Evolutionary conservation across 92 coral and sea anemone species (phyloP), one percentile per base, ranked within the genome.

Genomic region (Phenganax marumi): DNA sequence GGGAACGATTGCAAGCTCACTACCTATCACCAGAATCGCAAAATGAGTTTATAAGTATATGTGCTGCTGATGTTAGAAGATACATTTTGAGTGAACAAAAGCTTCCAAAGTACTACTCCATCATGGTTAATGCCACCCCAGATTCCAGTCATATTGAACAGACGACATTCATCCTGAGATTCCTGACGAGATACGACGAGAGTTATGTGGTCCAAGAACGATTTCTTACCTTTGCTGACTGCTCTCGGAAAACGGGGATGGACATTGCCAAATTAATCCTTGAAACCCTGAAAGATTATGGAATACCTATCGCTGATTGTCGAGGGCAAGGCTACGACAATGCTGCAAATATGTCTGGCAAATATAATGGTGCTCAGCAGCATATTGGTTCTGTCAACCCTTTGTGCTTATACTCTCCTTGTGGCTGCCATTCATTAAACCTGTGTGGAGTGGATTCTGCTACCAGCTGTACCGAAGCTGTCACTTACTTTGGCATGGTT

Each of bases 391-490:
- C 63, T 19, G 21, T 56, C 63, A 56, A 56, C 63, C 6, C 63
- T 56, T 56, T 56, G 26, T 64, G 71, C 26, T 22, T 64, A 64
- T 64, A 64, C 71, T 64, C 71, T 22, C 71, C 71, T 64, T 64
- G 71, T 69, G 50, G 75, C 50, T 69, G 75, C 75, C 75, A 69
- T 69, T 69, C 75, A 7, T 69, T 69, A 26, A 69, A 69, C 49
- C 50, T 69, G 75, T 69, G 49, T 69, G 75, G 75, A 69, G 75
- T 47, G 75, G 75, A 69, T 43, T 69, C 75, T 24, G 75, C 75
- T 69, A 8, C 75, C 22, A 69, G 75, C 51, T 69, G 75, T 48
- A 69, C 75, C 51, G 75, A 69, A 48, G 75, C 75, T 23, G 75
- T 69, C 49, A 69, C 70, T 18, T 63, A 63, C 6, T 63, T 63